Base-by-base conservation (phyloP, 2,113 vertebrate species). In the Myiopsitta monachus region DNA sequence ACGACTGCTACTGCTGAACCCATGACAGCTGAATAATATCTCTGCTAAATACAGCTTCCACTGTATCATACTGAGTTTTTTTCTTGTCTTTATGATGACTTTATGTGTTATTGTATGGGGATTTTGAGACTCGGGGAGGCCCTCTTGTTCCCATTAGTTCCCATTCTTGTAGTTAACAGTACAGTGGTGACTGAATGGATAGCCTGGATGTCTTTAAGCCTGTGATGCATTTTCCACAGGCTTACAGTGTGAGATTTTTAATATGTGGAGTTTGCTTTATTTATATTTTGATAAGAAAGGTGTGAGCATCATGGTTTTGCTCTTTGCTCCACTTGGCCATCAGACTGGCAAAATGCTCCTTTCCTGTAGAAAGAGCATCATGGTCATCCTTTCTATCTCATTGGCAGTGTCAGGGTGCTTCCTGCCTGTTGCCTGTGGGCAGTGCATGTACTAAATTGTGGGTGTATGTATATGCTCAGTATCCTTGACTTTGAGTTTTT, bases 381-480 rank as follows among this genome's bases (percentile, higher is more conserved):
- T 3, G 4, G 26, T 83, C 7, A 10, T 55, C 8, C 27, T 63
- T 89, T 4, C 6, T 51, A 6, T 38, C n/a, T 74, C 26, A 7
- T 49, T 70, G 70, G n/a, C 54, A 70, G 26, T 23, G 31, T 55
- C 27, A 43, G 68, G 55, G 38, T 70, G 33, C 16, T 74, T 81
- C 46, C n/a, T 74, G 36, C 28, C 19, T 57, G 18, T 49, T 78
- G 41, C n/a, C 51, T 76, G 3, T 24, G 7, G 2, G 1, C 41
- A 49, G 21, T 0, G 0, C 1, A 4, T 5, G 8, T 21, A 27
- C 64, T 22, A 6, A 76, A 28, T 6, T 36, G 8, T 61, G 55
- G 21, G 4, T 70, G 2, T 63, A 10, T 7, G 5, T 54, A 3
- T 21, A 6, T 68, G 17, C 33, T 74, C 5, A 11, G 14, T 57